Base-by-base conservation (phyloP, 2,888 invertebrate species). In the Microplitis deprimator region DNA sequence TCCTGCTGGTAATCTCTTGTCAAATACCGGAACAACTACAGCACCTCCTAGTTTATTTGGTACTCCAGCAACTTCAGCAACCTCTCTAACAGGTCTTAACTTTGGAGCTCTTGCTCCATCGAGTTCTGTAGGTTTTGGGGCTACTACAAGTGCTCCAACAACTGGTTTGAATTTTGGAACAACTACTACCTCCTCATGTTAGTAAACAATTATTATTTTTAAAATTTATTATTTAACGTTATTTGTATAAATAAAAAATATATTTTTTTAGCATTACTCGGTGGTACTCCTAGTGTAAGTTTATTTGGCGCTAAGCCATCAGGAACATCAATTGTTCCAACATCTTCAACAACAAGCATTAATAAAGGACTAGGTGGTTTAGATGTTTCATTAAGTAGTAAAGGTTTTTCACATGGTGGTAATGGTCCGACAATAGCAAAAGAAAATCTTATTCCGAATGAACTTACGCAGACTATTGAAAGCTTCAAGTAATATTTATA, bases 391-490 rank as follows among this genome's bases (percentile, higher is more conserved):
- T 88, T 90, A 73, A 90, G 87, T 75, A 91, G 90, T 83, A 87
- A 87, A 81, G 90, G 90, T 6, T 86, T 90, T 59, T 86, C 88
- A 29, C 89, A 90, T 67, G 88, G 90, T 61, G 91, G 89, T 81
- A 90, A 87, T 81, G 91, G 91, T 81, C 87, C 89, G 75, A 91
- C 93, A 78, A 90, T 92, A 40, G 91, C 92, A 0, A 94, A 93
- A 88, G 94, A 94, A 84, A 92, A 92, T 82, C 87, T 92, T 68
- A 90, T 97, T 77, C 96, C 96, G 0, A 94, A 94, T 84, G 95
- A 96, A 90, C 93, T 97, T 72, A 91, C 92, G 38, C 93, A 94
- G 81, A 94, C 94, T 0, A 95, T 97, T 39, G 96, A 96, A 77
- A 91, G 92, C 1, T 95, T 97, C 86, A 96, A 96, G 91, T 92